Conservation (phyloP, 2,797 vertebrate genomes). For the Novumbra hubbsi region DNA sequence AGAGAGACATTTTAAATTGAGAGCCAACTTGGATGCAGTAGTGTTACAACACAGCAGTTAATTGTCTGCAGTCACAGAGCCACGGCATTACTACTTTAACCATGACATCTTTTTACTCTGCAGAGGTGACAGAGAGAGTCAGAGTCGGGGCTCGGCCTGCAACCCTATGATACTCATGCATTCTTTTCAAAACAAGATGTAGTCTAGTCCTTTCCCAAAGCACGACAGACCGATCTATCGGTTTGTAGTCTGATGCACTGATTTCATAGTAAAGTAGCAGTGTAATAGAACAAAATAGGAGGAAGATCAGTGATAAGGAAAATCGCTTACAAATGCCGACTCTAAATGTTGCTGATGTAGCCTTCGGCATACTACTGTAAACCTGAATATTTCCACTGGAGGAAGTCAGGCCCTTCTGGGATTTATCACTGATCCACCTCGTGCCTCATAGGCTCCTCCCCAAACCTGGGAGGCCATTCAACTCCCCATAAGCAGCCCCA, state of each 20-base stretch:
- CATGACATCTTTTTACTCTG: too few relatives aligned
- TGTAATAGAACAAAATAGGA: slow-evolving; percentile 1
- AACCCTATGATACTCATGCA: slow-evolving; percentile 42
- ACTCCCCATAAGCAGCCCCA: slow-evolving; percentile 51
- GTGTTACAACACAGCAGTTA: too few relatives aligned
- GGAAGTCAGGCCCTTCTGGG: slow-evolving; percentile 42
- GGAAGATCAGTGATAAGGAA: slow-evolving; percentile 21
- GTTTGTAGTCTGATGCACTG: slow-evolving; percentile 32
- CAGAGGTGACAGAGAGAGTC: too few relatives aligned
- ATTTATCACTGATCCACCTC: slow-evolving; percentile 59
- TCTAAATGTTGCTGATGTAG: slow-evolving; percentile 34
- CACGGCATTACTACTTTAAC: too few relatives aligned
- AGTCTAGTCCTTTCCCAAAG: not conserved
- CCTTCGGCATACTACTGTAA: slow-evolving; percentile 19
- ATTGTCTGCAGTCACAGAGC: too few relatives aligned
- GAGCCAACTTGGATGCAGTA: too few relatives aligned
- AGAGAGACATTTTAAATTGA: too few relatives aligned
- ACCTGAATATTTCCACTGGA: not conserved
- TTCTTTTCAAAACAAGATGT: slow-evolving; percentile 47
- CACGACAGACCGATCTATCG: slow-evolving; percentile 1
- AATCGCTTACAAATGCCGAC: not conserved
- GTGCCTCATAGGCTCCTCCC: slow-evolving; percentile 32
- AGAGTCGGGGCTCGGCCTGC: not conserved
- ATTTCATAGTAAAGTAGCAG: slow-evolving; percentile 24
- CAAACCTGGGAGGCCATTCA: slow-evolving; percentile 52